Base-by-base conservation (phyloP, 2,888 invertebrate genomes). In the Erannis defoliaria region DNA sequence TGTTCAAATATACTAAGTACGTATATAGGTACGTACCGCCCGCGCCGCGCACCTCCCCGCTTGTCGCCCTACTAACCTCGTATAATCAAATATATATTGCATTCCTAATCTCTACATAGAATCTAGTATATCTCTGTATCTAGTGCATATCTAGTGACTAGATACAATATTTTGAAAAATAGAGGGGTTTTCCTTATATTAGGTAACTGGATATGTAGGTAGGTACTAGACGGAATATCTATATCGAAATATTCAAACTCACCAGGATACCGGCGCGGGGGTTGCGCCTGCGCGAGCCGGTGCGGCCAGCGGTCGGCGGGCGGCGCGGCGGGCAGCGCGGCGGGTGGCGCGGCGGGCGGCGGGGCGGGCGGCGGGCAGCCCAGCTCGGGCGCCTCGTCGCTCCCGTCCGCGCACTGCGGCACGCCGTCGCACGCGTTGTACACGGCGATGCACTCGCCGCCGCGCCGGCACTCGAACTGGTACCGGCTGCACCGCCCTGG, bases 361-460 rank as follows among this genome's bases (percentile, higher is more conserved):
- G 90, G 81, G 42, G 93, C 89, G 6, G 89, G 78, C 50, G 90
- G 86, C 2, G 96, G 97, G 81, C 97, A 97, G 64, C 95, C 95
- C 66, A 98, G 94, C 88, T 97, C 97, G 26, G 96, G 95, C 50
- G 96, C 97, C 90, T 98, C 98, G 86, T 98, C 98, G 81, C 97
- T 98, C 69, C 96, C 97, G 91, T 98, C 98, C 1, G 96, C 94
- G 87, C 97, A 98, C 89, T 98, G 98, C 23, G 97, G 96, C 74
- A 99, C 97, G 53, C 98, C 98, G 87, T 98, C 98, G 80, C 98
- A 99, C 8, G 97, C 98, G 88, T 99, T 98, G 90, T 99, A 99
- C 74, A 98, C 94, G 5, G 98, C 98, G 76, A 99, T 97, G 85
- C 98, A 99, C 86, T 98, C 98, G 45, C 96, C 96, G 42, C 97